Conservation (phyloP, 2,888 invertebrate genomes). For the Ypsolopha scabrella region DNA sequence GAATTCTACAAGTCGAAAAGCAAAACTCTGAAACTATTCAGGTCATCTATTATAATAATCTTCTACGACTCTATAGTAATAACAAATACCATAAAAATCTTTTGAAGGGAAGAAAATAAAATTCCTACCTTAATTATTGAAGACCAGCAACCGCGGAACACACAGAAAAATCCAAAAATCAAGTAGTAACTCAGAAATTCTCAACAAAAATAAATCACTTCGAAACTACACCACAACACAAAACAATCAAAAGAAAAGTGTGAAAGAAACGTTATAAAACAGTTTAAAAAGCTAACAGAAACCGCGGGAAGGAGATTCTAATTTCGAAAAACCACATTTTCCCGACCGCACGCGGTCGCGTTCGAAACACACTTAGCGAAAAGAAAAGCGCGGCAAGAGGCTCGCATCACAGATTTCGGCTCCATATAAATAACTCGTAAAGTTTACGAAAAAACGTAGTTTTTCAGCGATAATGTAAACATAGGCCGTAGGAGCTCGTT, state of each 20-base stretch:
- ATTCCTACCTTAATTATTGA: no score
- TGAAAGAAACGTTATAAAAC: constrained; percentile 12
- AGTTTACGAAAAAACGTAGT: constrained; percentile 34
- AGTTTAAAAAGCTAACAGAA: constrained; percentile 16
- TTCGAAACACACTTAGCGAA: neutral
- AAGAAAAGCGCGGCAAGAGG: neutral
- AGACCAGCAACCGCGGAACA: neutral
- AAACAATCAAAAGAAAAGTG: constrained; percentile 13
- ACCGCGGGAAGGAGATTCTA: constrained; percentile 14
- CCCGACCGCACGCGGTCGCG: neutral
- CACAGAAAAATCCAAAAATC: constrained; percentile 9
- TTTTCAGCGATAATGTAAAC: constrained; percentile 27
- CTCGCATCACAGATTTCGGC: neutral
- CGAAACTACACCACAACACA: constrained; percentile 15
- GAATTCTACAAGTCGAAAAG: no score
- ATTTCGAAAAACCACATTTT: constrained; percentile 8
- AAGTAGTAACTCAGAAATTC: constrained; percentile 12
- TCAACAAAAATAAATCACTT: neutral
- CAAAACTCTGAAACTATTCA: no score
- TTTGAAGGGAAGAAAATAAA: no score
- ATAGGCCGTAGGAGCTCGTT: constrained; percentile 16
- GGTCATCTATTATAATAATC: no score
- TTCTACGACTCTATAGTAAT: no score
- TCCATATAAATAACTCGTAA: constrained; percentile 46
- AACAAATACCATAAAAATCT: no score